phyloP scores from a whole-genome alignment of 2,113 vertebrate genomes.

The Thymallus thymallus region DNA sequence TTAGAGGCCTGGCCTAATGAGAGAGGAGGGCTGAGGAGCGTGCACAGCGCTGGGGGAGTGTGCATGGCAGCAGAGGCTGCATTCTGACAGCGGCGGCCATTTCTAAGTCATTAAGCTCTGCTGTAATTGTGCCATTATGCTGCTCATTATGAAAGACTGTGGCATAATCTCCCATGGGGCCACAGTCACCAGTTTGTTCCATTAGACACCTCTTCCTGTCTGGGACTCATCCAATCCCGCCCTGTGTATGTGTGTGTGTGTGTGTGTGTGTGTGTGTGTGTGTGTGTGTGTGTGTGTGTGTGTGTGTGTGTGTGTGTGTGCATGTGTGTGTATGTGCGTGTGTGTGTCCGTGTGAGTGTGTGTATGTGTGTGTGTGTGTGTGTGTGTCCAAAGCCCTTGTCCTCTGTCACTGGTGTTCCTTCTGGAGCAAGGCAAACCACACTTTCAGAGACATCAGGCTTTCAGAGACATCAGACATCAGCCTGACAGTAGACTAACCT shows the following conservation, averaged over 20 bases:
- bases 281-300: too few relatives aligned
- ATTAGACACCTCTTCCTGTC: constrained; percentile 59
- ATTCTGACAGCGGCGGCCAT: constrained; percentile 48
- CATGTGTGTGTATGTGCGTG: too few relatives aligned
- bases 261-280: too few relatives aligned
- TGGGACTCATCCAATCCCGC: constrained; percentile 45
- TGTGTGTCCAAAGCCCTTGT: constrained; percentile 39
- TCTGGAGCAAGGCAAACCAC: constrained; percentile 42
- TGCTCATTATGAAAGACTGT: constrained; percentile 69
- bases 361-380: too few relatives aligned
- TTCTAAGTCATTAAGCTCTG: constrained; percentile 67
- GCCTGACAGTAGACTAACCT: too few relatives aligned
- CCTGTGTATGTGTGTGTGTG: constrained; percentile 26
- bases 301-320: too few relatives aligned
- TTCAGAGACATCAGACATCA: constrained; percentile 26
- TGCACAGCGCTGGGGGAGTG: neutral
- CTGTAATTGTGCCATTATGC: constrained; percentile 68
- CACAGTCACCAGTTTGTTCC: constrained; percentile 57
- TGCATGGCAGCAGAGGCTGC: constrained; percentile 28
- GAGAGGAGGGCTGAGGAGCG: constrained; percentile 9
- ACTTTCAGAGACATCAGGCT: constrained; percentile 40
- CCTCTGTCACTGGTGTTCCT: constrained; percentile 44
- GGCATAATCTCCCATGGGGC: constrained; percentile 65
- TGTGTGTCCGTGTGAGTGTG: too few relatives aligned
- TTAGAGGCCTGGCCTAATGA: constrained; percentile 49